Evolutionary conservation across 2,888 invertebrate species (phyloP), one percentile per base, ranked within the genome.

Genomic region (Actias luna): DNA sequence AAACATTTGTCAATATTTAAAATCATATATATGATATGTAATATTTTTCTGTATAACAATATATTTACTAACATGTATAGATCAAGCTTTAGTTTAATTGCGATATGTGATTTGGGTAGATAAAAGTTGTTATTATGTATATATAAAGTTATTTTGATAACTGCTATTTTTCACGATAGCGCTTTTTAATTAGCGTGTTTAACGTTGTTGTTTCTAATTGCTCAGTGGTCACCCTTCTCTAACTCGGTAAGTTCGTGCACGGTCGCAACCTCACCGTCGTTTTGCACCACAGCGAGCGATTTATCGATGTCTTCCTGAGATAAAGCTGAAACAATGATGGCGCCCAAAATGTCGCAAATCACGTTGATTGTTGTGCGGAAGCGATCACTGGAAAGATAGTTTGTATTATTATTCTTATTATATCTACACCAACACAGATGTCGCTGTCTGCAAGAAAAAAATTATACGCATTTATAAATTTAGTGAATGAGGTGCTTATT

Each of bases 321-420:
- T 68, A 98, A 93, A 72, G 97, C 95, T 77, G 97, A 95, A 35
- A 99, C 98, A 62, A 99, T 95, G 64, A 97, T 97, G 57, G 99
- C 98, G 52, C 99, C 99, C 65, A 99, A 89, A 14, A 98, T 97
- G 85, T 99, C 99, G 75, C 99, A 99, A 86, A 98, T 95, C 36
- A 99, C 99, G 88, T 99, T 99, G 76, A 99, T 94, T 78, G 97
- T 95, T 79, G 98, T 95, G 82, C 97, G 94, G 94, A 97, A 97
- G 72, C 97, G 95, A 88, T 97, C 97, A 66, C 97, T 97, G 84
- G 29, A 92, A 91, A 66, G 61, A 16, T 42, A 18, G 22, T 61
- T 14, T 29, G 5, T 18, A 27, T 25, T 22, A 50, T 52, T 60
- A 52, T 2, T 60, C 16, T 14, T 16, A 14, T 39, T 16, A 16